Base-by-base conservation (phyloP, 2,113 vertebrate species). In the Gymnocephalus cernua region DNA sequence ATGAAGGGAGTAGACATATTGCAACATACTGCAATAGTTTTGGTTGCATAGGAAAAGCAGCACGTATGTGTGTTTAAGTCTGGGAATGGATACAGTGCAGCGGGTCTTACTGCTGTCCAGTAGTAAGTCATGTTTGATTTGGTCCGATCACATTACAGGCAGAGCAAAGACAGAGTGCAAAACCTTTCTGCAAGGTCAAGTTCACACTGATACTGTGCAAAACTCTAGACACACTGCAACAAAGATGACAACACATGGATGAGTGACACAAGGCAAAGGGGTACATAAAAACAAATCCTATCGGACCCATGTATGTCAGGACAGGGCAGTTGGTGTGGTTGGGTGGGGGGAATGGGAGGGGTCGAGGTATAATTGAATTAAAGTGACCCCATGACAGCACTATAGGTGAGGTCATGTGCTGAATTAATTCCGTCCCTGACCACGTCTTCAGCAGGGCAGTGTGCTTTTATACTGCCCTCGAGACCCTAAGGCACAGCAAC, bases 401-500 rank as follows among this genome's bases (percentile, higher is more conserved):
- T 89, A 53, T 89, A 91, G 88, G 84, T 91, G 67, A 80, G 91
- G 92, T 94, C 90, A 92, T 88, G 86, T 89, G 87, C 74, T 87
- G 86, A 93, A 94, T 94, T 94, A 93, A 93, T 93, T 90, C 85
- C 50, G 86, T 91, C 88, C 91, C 82, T 90, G 92, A 94, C 89
- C 91, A 62, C 4, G 25, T 85, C 89, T 88, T 71, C 63, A 64
- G 54, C 66, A 50, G 86, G 74, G 69, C 76, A 75, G 25, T 44
- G 25, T 44, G 65, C 74, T 74, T 77, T 86, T 76, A 62, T 41
- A 71, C 79, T 29, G 78, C 67, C 75, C 83, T 77, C 0, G 8
- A 59, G 76, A 81, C 57, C 88, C 66, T 56, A 79, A 80, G 86
- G 48, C 50, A 32, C 61, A 27, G 80, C 23, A 23, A 75, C 64